phyloP scores from a whole-genome alignment of 2,113 vertebrate genomes.

The Zosterops borbonicus region DNA sequence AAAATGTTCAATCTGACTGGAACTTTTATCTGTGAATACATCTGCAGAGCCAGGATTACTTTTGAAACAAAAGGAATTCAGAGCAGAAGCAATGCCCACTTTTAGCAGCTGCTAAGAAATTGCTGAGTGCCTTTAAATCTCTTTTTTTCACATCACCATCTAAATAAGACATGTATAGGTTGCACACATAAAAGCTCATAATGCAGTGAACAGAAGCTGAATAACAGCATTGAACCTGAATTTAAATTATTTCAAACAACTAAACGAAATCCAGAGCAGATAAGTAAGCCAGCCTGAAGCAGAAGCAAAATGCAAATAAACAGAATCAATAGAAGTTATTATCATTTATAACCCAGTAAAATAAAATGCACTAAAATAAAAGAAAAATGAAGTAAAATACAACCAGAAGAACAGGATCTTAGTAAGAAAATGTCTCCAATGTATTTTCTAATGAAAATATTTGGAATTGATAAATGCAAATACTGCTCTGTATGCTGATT shows the following conservation, averaged over 20 bases:
- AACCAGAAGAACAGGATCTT: neutral
- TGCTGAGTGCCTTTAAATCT: neutral
- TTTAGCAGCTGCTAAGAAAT: slow-evolving; percentile 1
- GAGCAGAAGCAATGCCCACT: neutral
- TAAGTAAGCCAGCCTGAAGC: neutral
- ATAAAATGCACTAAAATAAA: neutral
- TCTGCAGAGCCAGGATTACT: slow-evolving; percentile 5
- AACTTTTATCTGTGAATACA: slow-evolving; percentile 27
- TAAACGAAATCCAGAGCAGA: neutral
- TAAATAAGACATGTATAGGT: neutral
- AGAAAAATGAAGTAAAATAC: neutral
- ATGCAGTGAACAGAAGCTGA: neutral
- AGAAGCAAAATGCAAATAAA: neutral
- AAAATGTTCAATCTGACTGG: neutral
- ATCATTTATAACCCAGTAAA: neutral
- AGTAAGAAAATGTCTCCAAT: neutral
- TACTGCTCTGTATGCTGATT: neutral
- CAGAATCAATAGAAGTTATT: neutral
- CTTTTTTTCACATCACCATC: neutral
- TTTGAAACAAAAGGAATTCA: slow-evolving; percentile 16
- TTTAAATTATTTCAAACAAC: slow-evolving; percentile 3
- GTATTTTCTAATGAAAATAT: neutral
- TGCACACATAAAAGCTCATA: neutral
- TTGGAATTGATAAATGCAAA: neutral
- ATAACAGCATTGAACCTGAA: neutral